Percentiles rank a stretch among this genome's conserved stretches.
These are phyloP conservation scores for Benthosema pterotum DNA, from an alignment of 2,797 vertebrate species.

Conservation along the genomic window DNA sequence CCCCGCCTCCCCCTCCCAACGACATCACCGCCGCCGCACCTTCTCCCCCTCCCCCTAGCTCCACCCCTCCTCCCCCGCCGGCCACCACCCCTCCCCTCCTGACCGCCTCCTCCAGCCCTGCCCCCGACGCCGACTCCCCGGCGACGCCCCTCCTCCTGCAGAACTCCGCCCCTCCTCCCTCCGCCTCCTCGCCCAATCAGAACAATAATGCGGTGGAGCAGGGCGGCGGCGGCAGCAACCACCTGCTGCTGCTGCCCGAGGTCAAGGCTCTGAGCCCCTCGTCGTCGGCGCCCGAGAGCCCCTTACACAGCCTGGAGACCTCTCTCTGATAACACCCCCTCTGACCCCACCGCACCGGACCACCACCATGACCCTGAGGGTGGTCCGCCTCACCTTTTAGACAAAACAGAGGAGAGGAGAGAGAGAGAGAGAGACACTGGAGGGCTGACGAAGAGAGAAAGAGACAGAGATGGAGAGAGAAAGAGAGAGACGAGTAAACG, in stretches of 20 bases:
- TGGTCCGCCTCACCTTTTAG: not conserved
- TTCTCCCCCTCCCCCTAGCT: slow-evolving; percentile 33
- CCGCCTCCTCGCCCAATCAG: slow-evolving; percentile 94
- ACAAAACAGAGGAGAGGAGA: slow-evolving; percentile 11
- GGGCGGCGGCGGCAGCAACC: slow-evolving; percentile 91
- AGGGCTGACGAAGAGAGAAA: slow-evolving; percentile 21
- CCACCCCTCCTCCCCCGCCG: slow-evolving; percentile 86
- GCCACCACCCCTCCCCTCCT: slow-evolving; percentile 83
- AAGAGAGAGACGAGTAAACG: slow-evolving; percentile 73
- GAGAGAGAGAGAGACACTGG: slow-evolving; percentile 2
- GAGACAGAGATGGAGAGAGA: slow-evolving; percentile 42
- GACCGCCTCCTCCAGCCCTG: too few relatives aligned
- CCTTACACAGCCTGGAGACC: slow-evolving; percentile 99
- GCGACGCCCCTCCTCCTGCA: slow-evolving; percentile 45
- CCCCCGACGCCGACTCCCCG: slow-evolving; percentile 75
- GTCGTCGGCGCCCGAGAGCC: slow-evolving; percentile 93
- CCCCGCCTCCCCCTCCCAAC: slow-evolving; percentile 72
- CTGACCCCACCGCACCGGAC: slow-evolving; percentile 40
- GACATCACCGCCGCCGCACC: too few relatives aligned
- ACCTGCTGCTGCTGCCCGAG: slow-evolving; percentile 93
- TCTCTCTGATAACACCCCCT: slow-evolving; percentile 90
- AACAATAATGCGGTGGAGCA: slow-evolving; percentile 99
- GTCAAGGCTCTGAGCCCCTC: slow-evolving; percentile 92
- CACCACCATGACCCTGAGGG: slow-evolving; percentile 9
- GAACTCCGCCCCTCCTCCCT: slow-evolving; percentile 70